A percentile compares a stretch with the other conserved stretches of the same genome.
These are phyloP conservation scores for Rhyacichthys aspro DNA, from an alignment of 2,797 vertebrate genomes.

Conservation along the genomic window DNA sequence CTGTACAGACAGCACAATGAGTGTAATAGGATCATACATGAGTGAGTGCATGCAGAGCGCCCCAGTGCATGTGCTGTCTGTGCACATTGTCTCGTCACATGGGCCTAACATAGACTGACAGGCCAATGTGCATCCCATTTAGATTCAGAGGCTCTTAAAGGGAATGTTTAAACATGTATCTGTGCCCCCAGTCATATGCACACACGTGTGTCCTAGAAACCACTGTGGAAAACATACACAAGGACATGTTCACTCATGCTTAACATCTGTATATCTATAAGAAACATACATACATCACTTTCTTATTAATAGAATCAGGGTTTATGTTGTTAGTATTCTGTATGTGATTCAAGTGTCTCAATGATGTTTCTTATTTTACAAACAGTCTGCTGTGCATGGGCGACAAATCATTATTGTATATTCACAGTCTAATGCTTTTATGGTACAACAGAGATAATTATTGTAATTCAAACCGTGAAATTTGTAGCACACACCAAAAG, in stretches of 20 bases:
- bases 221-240: not conserved
- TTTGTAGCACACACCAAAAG: too few species aligned
- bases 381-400: not conserved
- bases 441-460: too few species aligned
- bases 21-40: conserved; percentile 60
- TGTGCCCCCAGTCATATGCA: too few species aligned
- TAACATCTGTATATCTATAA: too few species aligned
- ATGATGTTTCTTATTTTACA: not conserved
- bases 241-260: not conserved
- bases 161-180: conserved; percentile 13
- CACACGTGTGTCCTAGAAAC: conserved; percentile 3
- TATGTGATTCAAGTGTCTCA: not conserved
- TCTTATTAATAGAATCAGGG: not conserved
- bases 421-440: too few species aligned
- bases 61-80: conserved; percentile 23
- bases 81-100: conserved; percentile 28
- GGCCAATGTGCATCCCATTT: conserved; percentile 54
- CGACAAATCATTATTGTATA: too few species aligned
- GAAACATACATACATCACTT: too few species aligned
- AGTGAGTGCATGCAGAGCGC: conserved; percentile 53
- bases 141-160: conserved; percentile 21
- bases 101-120: conserved; percentile 49
- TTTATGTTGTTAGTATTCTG: not conserved
- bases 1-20: conserved; percentile 26
- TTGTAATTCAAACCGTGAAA: too few species aligned